phyloP scores from a whole-genome alignment of 2,888 invertebrate genomes.

The Carpatolechia fugitivella region DNA sequence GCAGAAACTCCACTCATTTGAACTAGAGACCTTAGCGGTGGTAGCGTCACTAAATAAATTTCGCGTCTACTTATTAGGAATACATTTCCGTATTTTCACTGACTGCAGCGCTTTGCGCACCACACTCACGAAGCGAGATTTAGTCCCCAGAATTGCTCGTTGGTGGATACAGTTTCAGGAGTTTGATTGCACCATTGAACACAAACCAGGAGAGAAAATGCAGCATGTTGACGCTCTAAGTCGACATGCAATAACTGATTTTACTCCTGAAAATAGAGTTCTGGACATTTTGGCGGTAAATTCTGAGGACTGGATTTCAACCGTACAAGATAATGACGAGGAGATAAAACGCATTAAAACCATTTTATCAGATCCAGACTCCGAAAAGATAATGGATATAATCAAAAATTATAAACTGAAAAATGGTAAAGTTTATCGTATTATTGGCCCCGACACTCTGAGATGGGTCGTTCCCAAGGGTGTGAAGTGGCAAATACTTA shows the following conservation, averaged over 20 bases:
- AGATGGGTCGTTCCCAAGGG: constrained; percentile 39
- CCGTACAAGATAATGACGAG: background rate
- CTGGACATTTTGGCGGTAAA: constrained; percentile 2
- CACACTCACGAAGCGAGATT: constrained; percentile 25
- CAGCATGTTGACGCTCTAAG: constrained; percentile 17
- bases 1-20: constrained; percentile 35
- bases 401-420: background rate
- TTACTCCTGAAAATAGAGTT: background rate
- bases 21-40: constrained; percentile 44
- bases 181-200: constrained; percentile 10
- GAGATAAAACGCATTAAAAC: background rate
- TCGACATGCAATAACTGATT: constrained; percentile 19
- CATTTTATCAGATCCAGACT: background rate
- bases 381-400: background rate
- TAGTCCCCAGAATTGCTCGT: background rate
- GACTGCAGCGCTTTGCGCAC: constrained; percentile 39
- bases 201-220: background rate
- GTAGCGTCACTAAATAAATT: constrained; percentile 37
- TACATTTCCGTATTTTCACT: constrained; percentile 32
- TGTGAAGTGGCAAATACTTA: constrained; percentile 35
- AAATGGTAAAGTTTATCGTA: constrained; percentile 1
- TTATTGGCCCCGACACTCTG: background rate
- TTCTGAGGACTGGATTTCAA: constrained; percentile 2
- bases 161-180: background rate
- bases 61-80: constrained; percentile 36